Conservation (phyloP, 2,797 vertebrate genomes). For the Toxotes lorentzi region DNA sequence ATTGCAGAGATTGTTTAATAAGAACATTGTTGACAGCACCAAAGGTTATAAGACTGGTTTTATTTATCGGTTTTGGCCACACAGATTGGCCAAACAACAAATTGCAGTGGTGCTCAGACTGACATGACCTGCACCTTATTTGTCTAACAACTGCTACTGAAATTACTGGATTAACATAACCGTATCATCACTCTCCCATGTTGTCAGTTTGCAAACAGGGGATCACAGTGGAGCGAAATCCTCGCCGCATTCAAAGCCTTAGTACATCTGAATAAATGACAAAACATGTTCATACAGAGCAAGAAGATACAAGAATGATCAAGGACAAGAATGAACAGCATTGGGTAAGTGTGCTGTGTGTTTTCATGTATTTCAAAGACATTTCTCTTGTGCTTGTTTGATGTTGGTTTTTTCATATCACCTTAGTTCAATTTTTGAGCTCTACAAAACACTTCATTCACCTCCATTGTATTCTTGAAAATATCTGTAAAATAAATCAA, state of each 20-base stretch:
- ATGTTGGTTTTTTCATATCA: neutral
- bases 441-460: accelerated
- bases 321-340: conserved; percentile 2
- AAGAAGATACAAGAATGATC: neutral
- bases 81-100: neutral
- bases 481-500: neutral
- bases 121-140: neutral
- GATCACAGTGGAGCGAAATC: neutral
- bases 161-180: neutral
- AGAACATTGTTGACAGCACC: conserved; percentile 15
- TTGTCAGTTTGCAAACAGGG: neutral
- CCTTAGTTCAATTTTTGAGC: neutral
- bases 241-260: neutral
- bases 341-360: neutral
- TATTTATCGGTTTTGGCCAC: conserved; percentile 17
- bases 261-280: conserved; percentile 26
- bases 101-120: neutral
- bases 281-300: conserved; percentile 11
- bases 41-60: conserved; percentile 29
- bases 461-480: neutral
- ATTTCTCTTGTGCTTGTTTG: neutral
- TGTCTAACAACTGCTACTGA: neutral
- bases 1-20: conserved; percentile 36
- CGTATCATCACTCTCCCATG: neutral
- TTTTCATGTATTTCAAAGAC: neutral